A percentile compares a stretch with the other conserved stretches of the same genome.
Conservation (phyloP, 2,113 vertebrate species). For the Anolis sagrei region DNA sequence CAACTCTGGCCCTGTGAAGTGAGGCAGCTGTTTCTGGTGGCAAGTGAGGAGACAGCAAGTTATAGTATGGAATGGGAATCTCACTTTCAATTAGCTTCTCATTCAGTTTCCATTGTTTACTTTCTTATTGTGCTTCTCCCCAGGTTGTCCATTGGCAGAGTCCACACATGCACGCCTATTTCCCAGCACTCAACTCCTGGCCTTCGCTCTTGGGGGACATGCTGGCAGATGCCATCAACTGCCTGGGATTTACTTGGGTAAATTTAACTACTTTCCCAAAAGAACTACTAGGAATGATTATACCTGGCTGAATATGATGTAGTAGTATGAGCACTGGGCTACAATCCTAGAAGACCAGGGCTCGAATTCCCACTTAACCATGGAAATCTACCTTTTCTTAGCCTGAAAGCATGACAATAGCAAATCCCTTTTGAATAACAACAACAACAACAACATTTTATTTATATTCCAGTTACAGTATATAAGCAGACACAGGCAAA, state of each 20-base stretch:
- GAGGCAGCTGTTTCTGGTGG: background rate
- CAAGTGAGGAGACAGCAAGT: background rate
- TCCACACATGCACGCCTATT: conserved; percentile 97
- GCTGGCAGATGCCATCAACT: conserved; percentile 96
- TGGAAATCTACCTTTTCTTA: too few relatives aligned
- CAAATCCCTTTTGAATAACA: too few relatives aligned
- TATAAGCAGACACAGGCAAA: too few relatives aligned
- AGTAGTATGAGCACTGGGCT: too few relatives aligned
- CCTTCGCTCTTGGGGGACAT: conserved; percentile 96
- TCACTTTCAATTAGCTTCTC: background rate
- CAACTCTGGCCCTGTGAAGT: background rate
- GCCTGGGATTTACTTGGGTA: conserved; percentile 98
- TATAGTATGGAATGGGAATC: background rate
- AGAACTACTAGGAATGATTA: background rate
- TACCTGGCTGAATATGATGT: background rate
- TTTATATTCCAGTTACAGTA: too few relatives aligned
- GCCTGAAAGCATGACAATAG: too few relatives aligned
- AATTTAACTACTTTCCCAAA: conserved; percentile 18
- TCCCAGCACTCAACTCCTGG: conserved; percentile 93
- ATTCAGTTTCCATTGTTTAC: background rate
- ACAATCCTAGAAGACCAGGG: too few relatives aligned
- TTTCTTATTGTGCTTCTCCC: conserved; percentile 31
- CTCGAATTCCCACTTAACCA: background rate
- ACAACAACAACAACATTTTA: too few relatives aligned
- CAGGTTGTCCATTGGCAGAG: conserved; percentile 99